phyloP scores from a whole-genome alignment of 1,140 invertebrate genomes.

The Brachionus paranguensis region DNA sequence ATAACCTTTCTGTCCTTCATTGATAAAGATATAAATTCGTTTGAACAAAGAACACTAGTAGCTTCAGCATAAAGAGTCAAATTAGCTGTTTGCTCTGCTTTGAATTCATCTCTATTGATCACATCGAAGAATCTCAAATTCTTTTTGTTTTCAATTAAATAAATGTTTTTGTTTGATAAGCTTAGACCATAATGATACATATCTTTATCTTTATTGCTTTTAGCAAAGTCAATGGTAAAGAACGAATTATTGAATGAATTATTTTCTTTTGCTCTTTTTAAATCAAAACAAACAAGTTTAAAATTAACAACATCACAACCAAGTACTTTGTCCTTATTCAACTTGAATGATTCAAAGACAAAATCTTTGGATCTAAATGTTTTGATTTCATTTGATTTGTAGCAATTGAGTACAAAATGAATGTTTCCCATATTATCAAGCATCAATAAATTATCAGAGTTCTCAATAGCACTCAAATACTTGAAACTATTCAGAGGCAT shows the following conservation, averaged over 20 bases:
- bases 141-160: not conserved
- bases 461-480: not conserved
- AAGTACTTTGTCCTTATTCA: not conserved
- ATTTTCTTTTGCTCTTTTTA: not conserved
- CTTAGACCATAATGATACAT: not conserved
- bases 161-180: not conserved
- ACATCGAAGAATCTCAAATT: not conserved
- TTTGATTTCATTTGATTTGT: not conserved
- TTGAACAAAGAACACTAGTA: not conserved
- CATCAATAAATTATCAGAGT: not conserved
- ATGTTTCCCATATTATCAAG: not conserved
- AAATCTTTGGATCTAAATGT: not conserved
- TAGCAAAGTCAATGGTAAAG: not conserved
- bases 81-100: not conserved
- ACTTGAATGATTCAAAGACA: not conserved
- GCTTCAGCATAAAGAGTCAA: not conserved
- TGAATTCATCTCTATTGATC: not conserved
- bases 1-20: not conserved
- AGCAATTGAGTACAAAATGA: not conserved
- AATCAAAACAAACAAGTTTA: not conserved
- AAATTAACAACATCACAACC: not conserved
- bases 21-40: not conserved
- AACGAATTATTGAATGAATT: not conserved
- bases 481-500: not conserved
- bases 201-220: not conserved